Evolutionary conservation across 2,888 invertebrate genomes (phyloP).

Genomic region (Mystacides longicornis): DNA sequence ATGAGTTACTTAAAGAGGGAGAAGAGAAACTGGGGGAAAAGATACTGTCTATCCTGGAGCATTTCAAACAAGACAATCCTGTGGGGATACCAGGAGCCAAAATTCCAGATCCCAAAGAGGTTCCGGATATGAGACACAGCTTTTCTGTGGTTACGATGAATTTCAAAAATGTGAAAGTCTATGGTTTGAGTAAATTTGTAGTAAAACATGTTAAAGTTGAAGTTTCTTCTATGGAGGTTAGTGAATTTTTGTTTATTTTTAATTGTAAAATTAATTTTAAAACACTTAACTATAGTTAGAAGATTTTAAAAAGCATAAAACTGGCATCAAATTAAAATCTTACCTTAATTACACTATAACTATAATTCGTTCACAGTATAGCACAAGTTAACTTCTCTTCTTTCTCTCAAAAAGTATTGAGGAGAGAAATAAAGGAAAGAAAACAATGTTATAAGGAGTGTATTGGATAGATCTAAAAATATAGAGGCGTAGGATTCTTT

Average conservation of each 20-base stretch:
- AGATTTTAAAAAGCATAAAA: too few relatives aligned
- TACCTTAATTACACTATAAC: not conserved
- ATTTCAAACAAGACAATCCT: slow-evolving; percentile 75
- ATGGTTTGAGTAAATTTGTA: slow-evolving; percentile 72
- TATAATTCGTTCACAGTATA: not conserved
- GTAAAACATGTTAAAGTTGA: slow-evolving; percentile 64
- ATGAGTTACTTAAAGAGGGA: slow-evolving; percentile 34
- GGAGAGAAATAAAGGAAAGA: too few relatives aligned
- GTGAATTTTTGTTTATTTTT: slow-evolving; percentile 10
- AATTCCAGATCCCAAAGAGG: slow-evolving; percentile 72
- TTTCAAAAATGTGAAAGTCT: slow-evolving; percentile 63
- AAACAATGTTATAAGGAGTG: too few relatives aligned
- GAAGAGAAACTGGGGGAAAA: slow-evolving; percentile 66
- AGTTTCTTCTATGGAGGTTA: slow-evolving; percentile 66
- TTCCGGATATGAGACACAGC: slow-evolving; percentile 68
- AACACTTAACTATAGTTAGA: too few relatives aligned
- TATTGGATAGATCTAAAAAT: too few relatives aligned
- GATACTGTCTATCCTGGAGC: slow-evolving; percentile 61
- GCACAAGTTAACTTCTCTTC: too few relatives aligned
- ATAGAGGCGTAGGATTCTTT: too few relatives aligned
- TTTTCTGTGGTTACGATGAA: slow-evolving; percentile 61
- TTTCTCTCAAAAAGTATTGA: too few relatives aligned
- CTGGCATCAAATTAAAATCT: too few relatives aligned
- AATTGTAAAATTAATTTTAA: too few relatives aligned
- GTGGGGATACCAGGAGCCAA: slow-evolving; percentile 72